These are phyloP conservation scores for Melikaiella ostensackeni DNA, from an alignment of 2,888 invertebrate species.

Conservation along the genomic window DNA sequence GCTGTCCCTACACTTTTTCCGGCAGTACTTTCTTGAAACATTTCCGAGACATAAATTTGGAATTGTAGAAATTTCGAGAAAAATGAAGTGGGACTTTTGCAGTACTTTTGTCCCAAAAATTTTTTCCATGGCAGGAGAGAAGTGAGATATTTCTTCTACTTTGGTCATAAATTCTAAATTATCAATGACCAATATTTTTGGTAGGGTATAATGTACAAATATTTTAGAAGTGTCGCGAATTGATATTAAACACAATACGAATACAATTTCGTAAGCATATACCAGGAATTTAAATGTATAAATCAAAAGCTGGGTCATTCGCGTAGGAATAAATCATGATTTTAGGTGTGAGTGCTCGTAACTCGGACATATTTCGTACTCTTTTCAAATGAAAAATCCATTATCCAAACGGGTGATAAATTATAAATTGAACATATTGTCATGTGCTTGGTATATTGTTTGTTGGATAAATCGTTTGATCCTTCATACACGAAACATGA, in stretches of 20 bases:
- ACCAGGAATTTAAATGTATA: background rate
- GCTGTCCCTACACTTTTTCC: too few relatives aligned
- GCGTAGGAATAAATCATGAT: conserved; percentile 12
- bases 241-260: background rate
- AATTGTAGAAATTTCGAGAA: too few relatives aligned
- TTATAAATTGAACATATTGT: conserved; percentile 21
- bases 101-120: too few relatives aligned
- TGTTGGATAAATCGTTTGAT: conserved; percentile 20
- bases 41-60: too few relatives aligned
- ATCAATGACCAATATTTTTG: too few relatives aligned
- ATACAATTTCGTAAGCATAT: background rate
- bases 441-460: conserved; percentile 28
- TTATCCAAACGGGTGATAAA: background rate
- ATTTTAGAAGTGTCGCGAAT: background rate
- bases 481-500: background rate
- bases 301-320: conserved; percentile 20
- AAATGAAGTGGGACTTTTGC: too few relatives aligned
- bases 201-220: background rate
- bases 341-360: conserved; percentile 2
- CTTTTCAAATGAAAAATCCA: conserved; percentile 29
- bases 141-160: too few relatives aligned
- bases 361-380: conserved; percentile 23
- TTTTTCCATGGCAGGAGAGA: too few relatives aligned
- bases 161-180: too few relatives aligned
- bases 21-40: too few relatives aligned